Evolutionary conservation across 2,797 vertebrate genomes (phyloP).

Genomic region (Pantherophis alleghaniensis): DNA sequence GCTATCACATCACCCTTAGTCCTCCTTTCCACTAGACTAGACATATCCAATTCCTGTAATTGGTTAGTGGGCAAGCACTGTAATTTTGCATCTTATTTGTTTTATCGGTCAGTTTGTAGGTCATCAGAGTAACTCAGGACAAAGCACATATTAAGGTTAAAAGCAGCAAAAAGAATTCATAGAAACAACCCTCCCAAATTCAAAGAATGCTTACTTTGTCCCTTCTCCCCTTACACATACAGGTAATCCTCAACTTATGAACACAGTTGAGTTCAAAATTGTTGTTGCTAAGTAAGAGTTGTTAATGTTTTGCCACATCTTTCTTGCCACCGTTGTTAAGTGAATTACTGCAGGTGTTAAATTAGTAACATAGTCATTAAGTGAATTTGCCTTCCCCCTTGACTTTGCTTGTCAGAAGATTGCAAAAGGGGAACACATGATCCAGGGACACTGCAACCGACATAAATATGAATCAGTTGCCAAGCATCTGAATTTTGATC

Average conservation of each 20-base stretch:
- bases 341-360: too few relatives aligned
- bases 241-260: background rate
- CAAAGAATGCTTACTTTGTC: background rate
- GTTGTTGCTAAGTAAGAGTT: background rate
- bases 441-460: too few relatives aligned
- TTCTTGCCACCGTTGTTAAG: too few relatives aligned
- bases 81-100: background rate
- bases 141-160: background rate
- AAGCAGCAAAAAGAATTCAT: background rate
- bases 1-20: background rate
- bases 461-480: too few relatives aligned
- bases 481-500: too few relatives aligned
- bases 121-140: background rate
- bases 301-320: background rate
- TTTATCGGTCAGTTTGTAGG: background rate
- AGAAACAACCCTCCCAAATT: background rate
- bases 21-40: background rate
- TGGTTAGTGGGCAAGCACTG: background rate
- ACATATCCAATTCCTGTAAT: background rate
- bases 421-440: too few relatives aligned
- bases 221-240: background rate
- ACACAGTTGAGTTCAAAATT: background rate
- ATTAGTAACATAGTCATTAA: too few relatives aligned
- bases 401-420: too few relatives aligned
- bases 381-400: too few relatives aligned